Conservation (phyloP, 2,113 vertebrate genomes). For the Callorhinus ursinus region DNA sequence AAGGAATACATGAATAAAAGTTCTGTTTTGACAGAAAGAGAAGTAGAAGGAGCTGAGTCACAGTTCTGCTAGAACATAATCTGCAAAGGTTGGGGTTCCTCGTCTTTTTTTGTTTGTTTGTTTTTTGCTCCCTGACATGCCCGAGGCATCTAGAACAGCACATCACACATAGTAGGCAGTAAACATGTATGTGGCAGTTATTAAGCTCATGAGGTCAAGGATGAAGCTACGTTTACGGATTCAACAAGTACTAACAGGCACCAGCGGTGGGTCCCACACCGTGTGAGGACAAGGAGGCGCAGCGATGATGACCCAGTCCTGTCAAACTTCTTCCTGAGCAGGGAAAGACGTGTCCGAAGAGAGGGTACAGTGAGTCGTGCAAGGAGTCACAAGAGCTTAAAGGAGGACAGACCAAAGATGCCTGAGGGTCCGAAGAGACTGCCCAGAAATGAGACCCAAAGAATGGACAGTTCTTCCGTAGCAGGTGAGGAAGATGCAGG, state of each 20-base stretch:
- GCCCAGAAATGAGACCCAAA: background rate
- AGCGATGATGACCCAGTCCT: background rate
- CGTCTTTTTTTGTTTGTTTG: too few relatives aligned
- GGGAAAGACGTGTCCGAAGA: background rate
- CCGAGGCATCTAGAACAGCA: background rate
- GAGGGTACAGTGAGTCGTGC: background rate
- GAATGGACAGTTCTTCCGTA: background rate
- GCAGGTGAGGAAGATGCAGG: too few relatives aligned
- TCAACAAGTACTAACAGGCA: background rate
- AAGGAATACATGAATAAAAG: background rate
- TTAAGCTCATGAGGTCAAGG: background rate
- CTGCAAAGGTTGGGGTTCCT: background rate
- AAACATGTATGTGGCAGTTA: background rate
- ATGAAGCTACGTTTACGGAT: background rate
- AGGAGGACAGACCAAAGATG: background rate
- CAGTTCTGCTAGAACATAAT: background rate
- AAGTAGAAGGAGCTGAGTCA: too few relatives aligned
- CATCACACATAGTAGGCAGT: too few relatives aligned
- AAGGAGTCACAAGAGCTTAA: too few relatives aligned
- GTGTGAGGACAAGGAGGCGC: accelerated
- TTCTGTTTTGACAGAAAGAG: background rate
- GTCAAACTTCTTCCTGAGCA: background rate
- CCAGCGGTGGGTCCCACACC: too few relatives aligned
- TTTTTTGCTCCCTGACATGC: background rate
- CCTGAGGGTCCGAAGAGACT: accelerated